Percentiles rank a stretch among this genome's conserved stretches.
Conservation (phyloP, 2,797 vertebrate genomes). For the Distichodus sexfasciatus region DNA sequence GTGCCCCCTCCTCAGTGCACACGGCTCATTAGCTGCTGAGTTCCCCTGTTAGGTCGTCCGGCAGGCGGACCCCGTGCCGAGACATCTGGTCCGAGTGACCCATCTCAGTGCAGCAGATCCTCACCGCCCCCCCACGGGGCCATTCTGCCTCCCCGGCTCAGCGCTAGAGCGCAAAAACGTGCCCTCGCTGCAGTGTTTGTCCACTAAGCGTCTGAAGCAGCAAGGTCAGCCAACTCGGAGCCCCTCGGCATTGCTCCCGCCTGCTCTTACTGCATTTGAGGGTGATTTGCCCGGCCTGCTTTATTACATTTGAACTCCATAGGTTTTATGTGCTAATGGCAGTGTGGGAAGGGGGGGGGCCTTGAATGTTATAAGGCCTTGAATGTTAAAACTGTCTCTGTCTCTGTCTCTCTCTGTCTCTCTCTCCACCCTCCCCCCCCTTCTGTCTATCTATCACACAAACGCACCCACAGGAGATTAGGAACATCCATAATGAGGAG, state of each 20-base stretch:
- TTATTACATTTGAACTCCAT: slow-evolving; percentile 14
- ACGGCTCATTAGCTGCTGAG: slow-evolving; percentile 46
- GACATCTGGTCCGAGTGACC: slow-evolving; percentile 45
- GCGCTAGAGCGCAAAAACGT: slow-evolving; percentile 24
- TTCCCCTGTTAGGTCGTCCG: slow-evolving; percentile 39
- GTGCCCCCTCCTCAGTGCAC: slow-evolving; percentile 22
- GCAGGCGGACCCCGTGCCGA: slow-evolving; percentile 30
- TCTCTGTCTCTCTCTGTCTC: no score
- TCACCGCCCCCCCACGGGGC: slow-evolving; percentile 4
- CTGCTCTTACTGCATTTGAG: not conserved
- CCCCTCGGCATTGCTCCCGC: not conserved
- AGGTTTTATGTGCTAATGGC: slow-evolving; percentile 25
- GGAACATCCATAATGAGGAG: slow-evolving; percentile 95
- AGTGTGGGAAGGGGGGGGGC: not conserved
- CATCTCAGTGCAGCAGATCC: slow-evolving; percentile 25
- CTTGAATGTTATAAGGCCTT: not conserved
- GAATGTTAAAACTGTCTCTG: not conserved
- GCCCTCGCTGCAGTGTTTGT: slow-evolving; percentile 2
- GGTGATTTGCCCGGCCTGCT: not conserved
- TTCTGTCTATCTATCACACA: no score
- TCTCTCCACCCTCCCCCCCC: no score
- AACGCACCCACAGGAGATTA: slow-evolving; percentile 94
- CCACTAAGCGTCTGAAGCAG: not conserved
- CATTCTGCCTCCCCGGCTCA: slow-evolving; percentile 1
- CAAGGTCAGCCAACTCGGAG: slow-evolving; percentile 34